Base-by-base conservation (phyloP, 64 coral and sea anemone genomes). In the Hydrozoanthus tunicans region DNA sequence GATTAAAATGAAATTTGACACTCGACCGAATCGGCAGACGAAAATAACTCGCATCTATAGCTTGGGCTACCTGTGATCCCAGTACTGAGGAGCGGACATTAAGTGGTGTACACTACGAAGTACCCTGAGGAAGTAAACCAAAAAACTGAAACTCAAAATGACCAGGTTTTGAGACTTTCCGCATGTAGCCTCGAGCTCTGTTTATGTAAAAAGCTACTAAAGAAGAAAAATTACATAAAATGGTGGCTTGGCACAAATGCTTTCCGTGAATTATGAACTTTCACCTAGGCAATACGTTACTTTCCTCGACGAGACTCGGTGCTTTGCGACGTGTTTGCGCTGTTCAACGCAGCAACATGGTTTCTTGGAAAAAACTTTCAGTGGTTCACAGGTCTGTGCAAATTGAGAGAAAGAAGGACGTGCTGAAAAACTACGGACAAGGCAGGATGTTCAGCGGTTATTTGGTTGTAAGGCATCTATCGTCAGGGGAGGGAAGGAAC, bases 191-290 rank as follows among this genome's bases (percentile, higher is more conserved):
- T 43, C 32, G 5, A 58, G 68, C 5, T 56, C 27, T 7, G 13
- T 57, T 32, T 58, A 11, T 59, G 20, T 6, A 43, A 75, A 74
- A 13, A 60, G 68, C 9, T 71, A 20, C 24, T n/a, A 27, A 4
- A 13, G 8, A 25, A 55, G 59, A 63, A 15, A 82, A 17, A 59
- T 75, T 59, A 88, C 70, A 7, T 32, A 10, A 53, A 6, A 88
- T 88, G 84, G 11, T 25, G 70, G 9, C 61, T 5, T 88, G 11
- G n/a, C 84, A 24, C 6, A 88, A 88, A 73, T 62, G 56, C 59
- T 6, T 24, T 7, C 13, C 23, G 51, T 59, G 32, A 13, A 56
- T 88, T 6, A 72, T 13, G 14, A 51, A 53, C 0, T 59, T 60
- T 60, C 55, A 60, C 55, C 59, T 53, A 32, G 54, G 17, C 15